A percentile compares a stretch with the other conserved stretches of the same genome.
Evolutionary conservation across 2,113 vertebrate genomes (phyloP).

Genomic region (Progne subis): DNA sequence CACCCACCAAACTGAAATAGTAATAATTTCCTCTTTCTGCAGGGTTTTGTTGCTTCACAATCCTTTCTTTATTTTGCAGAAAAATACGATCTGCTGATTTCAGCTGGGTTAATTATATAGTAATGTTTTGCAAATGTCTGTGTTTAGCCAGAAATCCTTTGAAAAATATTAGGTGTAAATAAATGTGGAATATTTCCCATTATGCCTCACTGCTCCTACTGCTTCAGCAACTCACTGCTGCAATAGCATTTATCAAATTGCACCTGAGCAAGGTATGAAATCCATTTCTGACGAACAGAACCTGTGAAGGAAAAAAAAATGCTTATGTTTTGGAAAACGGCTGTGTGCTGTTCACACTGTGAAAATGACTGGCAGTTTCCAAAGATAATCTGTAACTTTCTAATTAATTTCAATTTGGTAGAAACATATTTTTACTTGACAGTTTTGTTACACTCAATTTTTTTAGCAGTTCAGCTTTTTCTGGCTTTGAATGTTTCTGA

Average conservation of each 20-base stretch:
- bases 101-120: background rate
- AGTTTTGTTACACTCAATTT: background rate
- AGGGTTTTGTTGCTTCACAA: background rate
- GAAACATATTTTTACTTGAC: constrained; percentile 15
- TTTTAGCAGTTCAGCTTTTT: background rate
- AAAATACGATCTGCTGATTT: background rate
- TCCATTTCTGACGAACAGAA: background rate
- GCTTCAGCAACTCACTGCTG: background rate
- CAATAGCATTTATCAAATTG: background rate
- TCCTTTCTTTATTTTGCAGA: background rate
- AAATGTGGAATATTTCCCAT: background rate
- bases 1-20: background rate
- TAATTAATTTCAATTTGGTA: constrained; percentile 31
- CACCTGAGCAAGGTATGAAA: background rate
- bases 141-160: background rate
- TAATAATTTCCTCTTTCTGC: background rate
- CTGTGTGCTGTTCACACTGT: background rate
- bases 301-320: background rate
- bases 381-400: background rate
- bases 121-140: background rate
- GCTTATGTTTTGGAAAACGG: background rate
- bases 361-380: background rate
- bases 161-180: background rate
- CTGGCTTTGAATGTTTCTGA: background rate
- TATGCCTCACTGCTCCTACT: background rate